Evolutionary conservation across 2,113 vertebrate genomes (phyloP).

Genomic region (Pelusios castaneus): DNA sequence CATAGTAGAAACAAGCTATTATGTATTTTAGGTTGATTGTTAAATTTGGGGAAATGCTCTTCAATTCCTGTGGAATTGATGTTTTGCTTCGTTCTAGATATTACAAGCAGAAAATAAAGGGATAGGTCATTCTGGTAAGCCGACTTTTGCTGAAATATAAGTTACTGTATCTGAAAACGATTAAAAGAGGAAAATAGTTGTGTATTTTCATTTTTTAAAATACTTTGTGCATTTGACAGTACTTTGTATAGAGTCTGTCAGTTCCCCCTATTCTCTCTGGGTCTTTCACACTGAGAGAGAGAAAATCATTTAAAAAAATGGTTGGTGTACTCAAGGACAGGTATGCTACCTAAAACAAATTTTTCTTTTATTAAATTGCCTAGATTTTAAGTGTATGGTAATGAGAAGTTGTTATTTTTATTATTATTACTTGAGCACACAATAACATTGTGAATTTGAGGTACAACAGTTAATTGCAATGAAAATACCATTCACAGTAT

Average conservation of each 20-base stretch:
- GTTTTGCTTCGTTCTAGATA: neutral
- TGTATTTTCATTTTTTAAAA: neutral
- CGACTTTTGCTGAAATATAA: neutral
- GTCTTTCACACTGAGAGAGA: neutral
- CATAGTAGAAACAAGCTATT: neutral
- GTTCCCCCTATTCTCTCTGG: neutral
- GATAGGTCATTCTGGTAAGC: neutral
- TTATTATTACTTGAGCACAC: neutral
- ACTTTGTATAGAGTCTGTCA: neutral
- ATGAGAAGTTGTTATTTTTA: neutral
- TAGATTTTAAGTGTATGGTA: neutral
- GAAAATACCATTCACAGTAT: neutral
- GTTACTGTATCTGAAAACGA: neutral
- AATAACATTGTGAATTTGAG: neutral
- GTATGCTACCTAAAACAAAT: neutral
- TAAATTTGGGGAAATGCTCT: neutral
- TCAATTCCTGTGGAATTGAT: neutral
- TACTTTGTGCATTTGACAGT: accelerated
- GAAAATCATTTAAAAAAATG: neutral
- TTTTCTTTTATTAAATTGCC: neutral
- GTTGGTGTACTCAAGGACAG: neutral
- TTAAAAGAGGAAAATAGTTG: neutral
- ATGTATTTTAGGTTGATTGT: neutral
- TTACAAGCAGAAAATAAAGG: neutral
- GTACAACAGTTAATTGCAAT: neutral